Evolutionary conservation across 1,140 invertebrate genomes (phyloP).

Genomic region (Lasioglossum albipes): DNA sequence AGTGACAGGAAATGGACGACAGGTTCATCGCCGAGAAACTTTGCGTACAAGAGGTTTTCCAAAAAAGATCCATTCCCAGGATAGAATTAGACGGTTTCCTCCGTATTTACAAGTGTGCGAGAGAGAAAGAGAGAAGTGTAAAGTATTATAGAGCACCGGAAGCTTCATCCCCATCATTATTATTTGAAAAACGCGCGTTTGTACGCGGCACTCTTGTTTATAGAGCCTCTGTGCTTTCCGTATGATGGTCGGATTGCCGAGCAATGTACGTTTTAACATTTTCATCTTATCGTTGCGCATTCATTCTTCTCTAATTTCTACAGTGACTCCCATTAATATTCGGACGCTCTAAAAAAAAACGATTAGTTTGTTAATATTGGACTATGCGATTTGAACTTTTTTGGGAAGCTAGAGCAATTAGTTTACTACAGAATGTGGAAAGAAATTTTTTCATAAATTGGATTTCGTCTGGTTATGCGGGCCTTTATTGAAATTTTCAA

Average conservation of each 20-base stretch:
- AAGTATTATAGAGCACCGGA: constrained; percentile 14
- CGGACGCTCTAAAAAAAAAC: no score
- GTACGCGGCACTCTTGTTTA: constrained; percentile 10
- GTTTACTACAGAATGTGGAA: no score
- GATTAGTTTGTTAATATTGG: no score
- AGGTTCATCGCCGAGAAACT: constrained; percentile 38
- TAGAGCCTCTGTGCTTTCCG: background rate
- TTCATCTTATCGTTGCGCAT: no score
- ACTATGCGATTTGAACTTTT: no score
- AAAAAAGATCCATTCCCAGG: constrained; percentile 43
- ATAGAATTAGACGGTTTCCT: constrained; percentile 21
- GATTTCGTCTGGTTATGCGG: no score
- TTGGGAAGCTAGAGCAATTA: no score
- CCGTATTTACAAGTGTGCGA: constrained; percentile 27
- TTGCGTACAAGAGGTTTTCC: constrained; percentile 18
- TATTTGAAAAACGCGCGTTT: background rate
- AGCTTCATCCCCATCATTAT: constrained; percentile 7
- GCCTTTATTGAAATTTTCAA: no score
- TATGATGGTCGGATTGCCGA: constrained; percentile 7
- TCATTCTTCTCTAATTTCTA: no score
- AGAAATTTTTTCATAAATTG: no score
- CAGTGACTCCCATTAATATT: no score
- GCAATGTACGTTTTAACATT: background rate
- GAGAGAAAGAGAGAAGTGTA: constrained; percentile 8
- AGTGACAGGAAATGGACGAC: background rate